phyloP scores from a whole-genome alignment of 2,113 vertebrate genomes.

The Scortum barcoo region DNA sequence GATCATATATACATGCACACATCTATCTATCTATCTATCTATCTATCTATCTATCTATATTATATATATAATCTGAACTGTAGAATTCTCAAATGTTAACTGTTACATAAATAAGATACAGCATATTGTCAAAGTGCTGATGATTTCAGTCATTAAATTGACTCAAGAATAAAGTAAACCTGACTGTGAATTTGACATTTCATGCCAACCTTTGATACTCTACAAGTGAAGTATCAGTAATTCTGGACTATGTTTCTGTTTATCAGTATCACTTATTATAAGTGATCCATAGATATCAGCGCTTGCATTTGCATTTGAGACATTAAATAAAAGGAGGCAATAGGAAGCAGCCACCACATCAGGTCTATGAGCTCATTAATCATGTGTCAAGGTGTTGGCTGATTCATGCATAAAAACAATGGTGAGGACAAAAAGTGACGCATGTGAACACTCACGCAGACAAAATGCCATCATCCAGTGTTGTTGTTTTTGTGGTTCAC shows the following conservation, averaged over 20 bases:
- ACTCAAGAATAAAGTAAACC: background rate
- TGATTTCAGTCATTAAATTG: background rate
- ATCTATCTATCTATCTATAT: too few species aligned
- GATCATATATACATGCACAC: too few species aligned
- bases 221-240: too few species aligned
- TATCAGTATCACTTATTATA: too few species aligned
- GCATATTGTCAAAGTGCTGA: background rate
- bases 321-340: background rate
- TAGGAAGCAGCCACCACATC: background rate
- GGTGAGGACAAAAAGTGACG: slow-evolving; percentile 41
- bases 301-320: background rate
- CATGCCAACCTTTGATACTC: background rate
- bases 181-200: background rate
- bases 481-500: slow-evolving; percentile 15
- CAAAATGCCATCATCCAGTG: slow-evolving; percentile 33
- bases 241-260: background rate
- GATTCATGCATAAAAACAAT: slow-evolving; percentile 43
- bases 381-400: slow-evolving; percentile 27
- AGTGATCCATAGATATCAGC: background rate
- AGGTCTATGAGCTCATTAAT: slow-evolving; percentile 41
- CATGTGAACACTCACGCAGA: slow-evolving; percentile 33
- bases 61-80: too few species aligned
- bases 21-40: too few species aligned
- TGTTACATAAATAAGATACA: background rate
- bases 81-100: background rate